phyloP scores from a whole-genome alignment of 2,113 vertebrate species.

The Sturnira hondurensis region DNA sequence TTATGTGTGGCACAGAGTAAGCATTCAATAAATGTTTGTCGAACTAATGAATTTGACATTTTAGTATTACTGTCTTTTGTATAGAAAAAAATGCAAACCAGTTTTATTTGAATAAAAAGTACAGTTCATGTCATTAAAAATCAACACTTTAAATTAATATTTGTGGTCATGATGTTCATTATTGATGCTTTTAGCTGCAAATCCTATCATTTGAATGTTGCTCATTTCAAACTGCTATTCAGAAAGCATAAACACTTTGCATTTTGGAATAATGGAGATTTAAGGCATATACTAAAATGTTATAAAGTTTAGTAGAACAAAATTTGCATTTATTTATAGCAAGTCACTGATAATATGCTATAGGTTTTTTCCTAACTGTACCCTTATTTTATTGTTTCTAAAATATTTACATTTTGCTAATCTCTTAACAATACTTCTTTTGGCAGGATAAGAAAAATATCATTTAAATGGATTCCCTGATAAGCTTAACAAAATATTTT shows the following conservation, averaged over 20 bases:
- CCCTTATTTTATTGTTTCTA: conserved; percentile 5
- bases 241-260: neutral
- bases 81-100: neutral
- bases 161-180: neutral
- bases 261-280: neutral
- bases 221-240: conserved; percentile 5
- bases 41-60: neutral
- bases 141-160: neutral
- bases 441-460: neutral
- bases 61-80: neutral
- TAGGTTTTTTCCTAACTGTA: neutral
- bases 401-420: conserved; percentile 36
- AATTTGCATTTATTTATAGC: neutral
- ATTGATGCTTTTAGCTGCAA: neutral
- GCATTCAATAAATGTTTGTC: neutral
- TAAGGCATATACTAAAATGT: conserved; percentile 12
- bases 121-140: neutral
- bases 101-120: neutral
- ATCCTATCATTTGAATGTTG: neutral
- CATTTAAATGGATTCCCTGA: neutral
- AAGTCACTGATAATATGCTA: neutral
- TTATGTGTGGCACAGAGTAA: neutral
- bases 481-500: neutral
- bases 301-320: conserved; percentile 6
- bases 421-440: conserved; percentile 15